A percentile compares a stretch with the other conserved stretches of the same genome.
These are phyloP conservation scores for Chionoecetes opilio DNA, from an alignment of 1,140 invertebrate species.

Conservation along the genomic window DNA sequence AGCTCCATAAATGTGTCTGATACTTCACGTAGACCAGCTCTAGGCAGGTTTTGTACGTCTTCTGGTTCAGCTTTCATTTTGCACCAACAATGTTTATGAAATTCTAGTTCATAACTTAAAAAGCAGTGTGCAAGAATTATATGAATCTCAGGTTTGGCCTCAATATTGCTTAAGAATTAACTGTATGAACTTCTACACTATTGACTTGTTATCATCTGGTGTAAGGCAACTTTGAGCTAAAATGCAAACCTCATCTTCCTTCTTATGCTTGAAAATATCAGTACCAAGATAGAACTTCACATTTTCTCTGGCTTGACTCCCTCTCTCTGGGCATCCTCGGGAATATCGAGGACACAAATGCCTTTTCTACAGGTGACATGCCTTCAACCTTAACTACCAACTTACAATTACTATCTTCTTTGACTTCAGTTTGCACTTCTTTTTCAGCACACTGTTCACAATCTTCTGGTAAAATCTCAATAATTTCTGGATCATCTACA, in stretches of 20 bases:
- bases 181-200: background rate
- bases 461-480: background rate
- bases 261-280: conserved; percentile 39
- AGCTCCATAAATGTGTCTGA: too few species aligned
- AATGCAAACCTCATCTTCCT: conserved; percentile 17
- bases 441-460: too few species aligned
- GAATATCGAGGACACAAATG: background rate
- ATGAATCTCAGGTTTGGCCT: background rate
- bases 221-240: background rate
- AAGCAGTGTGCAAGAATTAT: too few species aligned
- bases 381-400: background rate
- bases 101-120: background rate
- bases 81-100: too few species aligned
- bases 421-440: background rate
- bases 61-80: too few species aligned
- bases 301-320: background rate
- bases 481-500: too few species aligned
- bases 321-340: background rate
- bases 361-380: background rate
- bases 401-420: background rate
- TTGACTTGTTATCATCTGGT: background rate
- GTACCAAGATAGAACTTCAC: conserved; percentile 52
- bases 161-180: background rate
- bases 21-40: too few species aligned
- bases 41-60: too few species aligned